These are phyloP conservation scores for Plemyria rubiginata DNA, from an alignment of 2,888 invertebrate genomes.

Conservation along the genomic window DNA sequence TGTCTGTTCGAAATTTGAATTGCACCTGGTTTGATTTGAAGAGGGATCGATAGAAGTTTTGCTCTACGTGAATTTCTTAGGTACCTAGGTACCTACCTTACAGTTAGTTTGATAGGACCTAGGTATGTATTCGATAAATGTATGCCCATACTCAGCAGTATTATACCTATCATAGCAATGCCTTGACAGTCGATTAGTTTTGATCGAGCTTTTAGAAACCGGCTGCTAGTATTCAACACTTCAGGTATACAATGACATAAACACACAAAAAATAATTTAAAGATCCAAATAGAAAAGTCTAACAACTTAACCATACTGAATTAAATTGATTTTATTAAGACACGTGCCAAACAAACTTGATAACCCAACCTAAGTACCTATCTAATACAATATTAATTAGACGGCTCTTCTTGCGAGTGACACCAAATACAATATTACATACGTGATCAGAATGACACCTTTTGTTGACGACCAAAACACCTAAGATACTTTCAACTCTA, in stretches of 20 bases:
- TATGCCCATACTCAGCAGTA: too few relatives aligned
- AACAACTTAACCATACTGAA: not conserved
- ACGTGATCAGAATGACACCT: conserved; percentile 37
- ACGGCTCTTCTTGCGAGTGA: conserved; percentile 27
- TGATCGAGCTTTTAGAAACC: too few relatives aligned
- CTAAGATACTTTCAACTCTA: conserved; percentile 15
- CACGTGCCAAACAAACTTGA: conserved; percentile 18
- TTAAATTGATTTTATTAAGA: not conserved
- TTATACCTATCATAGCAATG: too few relatives aligned
- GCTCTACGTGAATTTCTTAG: too few relatives aligned
- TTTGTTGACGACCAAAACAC: conserved; percentile 11
- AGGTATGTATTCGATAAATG: too few relatives aligned
- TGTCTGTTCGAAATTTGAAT: conserved; percentile 21
- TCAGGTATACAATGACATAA: too few relatives aligned
- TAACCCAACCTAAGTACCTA: conserved; percentile 16
- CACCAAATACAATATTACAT: conserved; percentile 32
- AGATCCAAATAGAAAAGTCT: too few relatives aligned
- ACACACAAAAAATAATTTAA: too few relatives aligned
- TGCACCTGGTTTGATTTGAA: conserved; percentile 6
- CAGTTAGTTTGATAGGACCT: too few relatives aligned
- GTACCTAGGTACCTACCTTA: too few relatives aligned
- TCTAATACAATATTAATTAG: conserved; percentile 32
- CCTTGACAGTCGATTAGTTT: too few relatives aligned
- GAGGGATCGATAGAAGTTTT: not conserved
- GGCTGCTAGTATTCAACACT: too few relatives aligned